Evolutionary conservation across 2,113 vertebrate genomes (phyloP), one percentile per base, ranked within the genome.

Genomic region (Atractosteus spatula): DNA sequence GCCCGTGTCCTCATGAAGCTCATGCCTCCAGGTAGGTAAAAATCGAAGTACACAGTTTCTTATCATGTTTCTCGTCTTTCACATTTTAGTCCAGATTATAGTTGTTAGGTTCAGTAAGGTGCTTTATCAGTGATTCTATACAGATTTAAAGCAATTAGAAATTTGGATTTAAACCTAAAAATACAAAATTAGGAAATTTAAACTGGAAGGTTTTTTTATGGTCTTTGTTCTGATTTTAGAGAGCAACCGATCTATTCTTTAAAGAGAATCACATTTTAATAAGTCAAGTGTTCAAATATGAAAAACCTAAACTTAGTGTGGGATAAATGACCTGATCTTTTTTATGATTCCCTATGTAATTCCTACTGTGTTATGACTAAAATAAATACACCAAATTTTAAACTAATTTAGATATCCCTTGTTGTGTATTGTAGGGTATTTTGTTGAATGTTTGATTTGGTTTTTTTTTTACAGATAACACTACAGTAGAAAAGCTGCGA

Each of bases 1-100:
- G 96, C 97, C 83, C 92, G 97, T 72, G 90, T 98, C 76, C 95
- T 99, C 78, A 98, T 99, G 97, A 99, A 99, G 83, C 96, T 99
- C 78, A 99, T 99, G 97, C 97, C 97, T 70, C 97, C 97, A 88
- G 97, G 97, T 99, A 90, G 78, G 79, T 44, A 41, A 6, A 42
- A 10, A 62, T 41, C 7, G 68, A 14, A 3, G 65, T 66, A 8
- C 11, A 41, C 7, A 2, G 7, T 66, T 66, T 45, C 42, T 5
- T 51, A 51, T 51, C 47, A 2, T 47, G 12, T 41, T 4, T 44
- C 41, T 16, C 11, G 3, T 3, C 8, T 14, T 11, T 75, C 41
- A 72, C 1, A 59, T 29, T 29, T 29, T 29, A 29, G 29, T 29
- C 29, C 29, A 29, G 29, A 29, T 29, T 29, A 29, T 1, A 0